Percentiles rank a stretch among this genome's conserved stretches.
These are phyloP conservation scores for Mystacornis crossleyi DNA, from an alignment of 2,113 vertebrate species.

Conservation along the genomic window DNA sequence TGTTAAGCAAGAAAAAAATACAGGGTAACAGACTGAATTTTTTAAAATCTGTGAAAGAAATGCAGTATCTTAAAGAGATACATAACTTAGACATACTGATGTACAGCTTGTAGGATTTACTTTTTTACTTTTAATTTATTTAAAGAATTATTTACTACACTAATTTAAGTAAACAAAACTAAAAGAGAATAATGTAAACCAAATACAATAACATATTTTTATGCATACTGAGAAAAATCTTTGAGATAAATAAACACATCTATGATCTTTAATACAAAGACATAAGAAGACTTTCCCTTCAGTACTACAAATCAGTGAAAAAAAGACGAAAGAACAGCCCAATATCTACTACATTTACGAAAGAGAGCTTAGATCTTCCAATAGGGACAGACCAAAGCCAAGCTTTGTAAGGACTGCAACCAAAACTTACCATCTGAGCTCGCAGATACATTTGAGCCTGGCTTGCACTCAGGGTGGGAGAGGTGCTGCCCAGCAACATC, in stretches of 20 bases:
- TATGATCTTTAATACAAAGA: background rate
- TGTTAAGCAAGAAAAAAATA: constrained; percentile 67
- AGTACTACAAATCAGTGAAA: background rate
- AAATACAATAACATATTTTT: background rate
- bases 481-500: constrained; percentile 89
- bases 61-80: background rate
- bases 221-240: background rate
- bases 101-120: background rate
- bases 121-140: background rate
- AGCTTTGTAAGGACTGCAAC: background rate
- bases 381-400: background rate
- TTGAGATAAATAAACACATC: background rate
- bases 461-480: constrained; percentile 85
- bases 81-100: background rate
- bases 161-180: background rate
- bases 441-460: constrained; percentile 96
- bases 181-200: background rate
- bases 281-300: background rate
- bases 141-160: background rate
- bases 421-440: constrained; percentile 89
- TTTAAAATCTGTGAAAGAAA: background rate
- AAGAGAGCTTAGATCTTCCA: background rate
- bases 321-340: background rate
- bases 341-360: background rate
- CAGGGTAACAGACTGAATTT: background rate